Conservation (phyloP, 1,140 invertebrate genomes). For the Apis laboriosa region DNA sequence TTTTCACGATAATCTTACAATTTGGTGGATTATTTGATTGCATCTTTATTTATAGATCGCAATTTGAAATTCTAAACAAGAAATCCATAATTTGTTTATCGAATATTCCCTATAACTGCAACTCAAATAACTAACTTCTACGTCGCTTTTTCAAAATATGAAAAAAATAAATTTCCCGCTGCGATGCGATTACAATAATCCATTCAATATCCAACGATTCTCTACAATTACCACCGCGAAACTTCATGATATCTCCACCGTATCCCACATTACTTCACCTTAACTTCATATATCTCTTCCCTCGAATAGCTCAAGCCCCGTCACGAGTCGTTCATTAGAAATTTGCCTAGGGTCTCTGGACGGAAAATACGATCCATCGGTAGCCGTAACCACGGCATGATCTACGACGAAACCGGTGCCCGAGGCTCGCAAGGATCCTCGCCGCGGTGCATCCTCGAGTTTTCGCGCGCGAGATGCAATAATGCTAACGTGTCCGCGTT, state of each 20-base stretch:
- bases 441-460: constrained; percentile 23
- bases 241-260: neutral
- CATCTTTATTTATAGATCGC: too few species aligned
- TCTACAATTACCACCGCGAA: neutral
- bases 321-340: neutral
- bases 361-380: constrained; percentile 16
- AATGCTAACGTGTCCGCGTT: constrained; percentile 74
- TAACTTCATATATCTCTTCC: neutral
- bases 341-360: neutral
- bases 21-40: too few species aligned
- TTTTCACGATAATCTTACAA: too few species aligned
- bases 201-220: neutral
- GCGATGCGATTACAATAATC: neutral
- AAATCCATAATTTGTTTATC: too few species aligned
- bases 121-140: neutral
- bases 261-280: neutral
- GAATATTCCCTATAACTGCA: too few species aligned
- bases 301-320: neutral
- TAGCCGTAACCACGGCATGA: constrained; percentile 6
- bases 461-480: constrained; percentile 69
- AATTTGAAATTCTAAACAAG: too few species aligned
- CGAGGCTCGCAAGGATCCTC: constrained; percentile 10
- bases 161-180: neutral
- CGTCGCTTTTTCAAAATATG: too few species aligned
- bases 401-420: constrained; percentile 33